Evolutionary conservation across 2,888 invertebrate species (phyloP), one percentile per base, ranked within the genome.

Genomic region (Melanargia galathea): DNA sequence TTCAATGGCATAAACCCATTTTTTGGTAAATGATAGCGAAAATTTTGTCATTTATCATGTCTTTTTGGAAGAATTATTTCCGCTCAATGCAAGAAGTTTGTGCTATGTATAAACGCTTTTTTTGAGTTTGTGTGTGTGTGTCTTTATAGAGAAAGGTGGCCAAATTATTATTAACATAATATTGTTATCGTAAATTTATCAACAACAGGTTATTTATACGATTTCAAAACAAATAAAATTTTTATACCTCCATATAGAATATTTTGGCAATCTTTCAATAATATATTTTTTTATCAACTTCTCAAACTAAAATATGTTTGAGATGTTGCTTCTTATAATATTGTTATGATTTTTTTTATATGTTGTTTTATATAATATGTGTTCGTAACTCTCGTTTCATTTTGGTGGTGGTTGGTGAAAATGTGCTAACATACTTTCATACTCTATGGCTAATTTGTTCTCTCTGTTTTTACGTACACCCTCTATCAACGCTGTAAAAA

Each of bases 341-440:
- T 33, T 46, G 7, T 71, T 48, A 63, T 62, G 64, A 52, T 70
- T 48, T 63, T 54, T 63, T 71, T 66, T 69, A 68, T 72, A 69
- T 64, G 65, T 48, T 63, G 56, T 63, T 71, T 66, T 69, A 68
- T 72, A 69, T 64, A 64, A 73, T 69, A 70, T 70, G 71, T 70
- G 63, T 74, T 46, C 56, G 62, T 71, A 72, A 69, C 58, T 63
- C 67, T 61, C 67, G 74, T 80, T 80, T 82, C 75, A 77, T 81
- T 77, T 79, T 84, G 90, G 90, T 91, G 91, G 86, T 90, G 91
- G 90, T 91, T 90, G 91, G 91, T 89, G 90, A 90, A 91, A 91
- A 91, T 91, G 91, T 91, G 91, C 90, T 91, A 91, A 91, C 90
- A 87, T 86, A 82, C 76, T 76, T 84, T 87, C 87, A 87, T 86